Base-by-base conservation (phyloP, 2,113 vertebrate genomes). In the Alaudala cheleensis region DNA sequence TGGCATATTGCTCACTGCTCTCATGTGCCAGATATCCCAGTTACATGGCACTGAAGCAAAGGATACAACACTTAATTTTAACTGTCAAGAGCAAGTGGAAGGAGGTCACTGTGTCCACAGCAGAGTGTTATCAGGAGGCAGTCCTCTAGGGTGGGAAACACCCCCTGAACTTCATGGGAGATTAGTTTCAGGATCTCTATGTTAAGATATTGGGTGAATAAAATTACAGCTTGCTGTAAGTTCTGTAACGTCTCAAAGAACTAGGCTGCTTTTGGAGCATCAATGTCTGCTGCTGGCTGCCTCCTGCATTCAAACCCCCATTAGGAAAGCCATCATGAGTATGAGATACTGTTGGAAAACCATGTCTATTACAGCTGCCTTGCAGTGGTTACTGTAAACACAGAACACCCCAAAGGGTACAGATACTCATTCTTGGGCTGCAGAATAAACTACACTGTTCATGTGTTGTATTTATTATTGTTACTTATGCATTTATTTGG, bases 201-300 rank as follows among this genome's bases (percentile, higher is more conserved):
- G 20, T 62, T 81, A n/a, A 2, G 20, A 66, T 62, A 10, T 28
- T 0, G 0, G 5, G 25, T 33, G 9, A 62, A 28, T 24, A 56
- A 90, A 86, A n/a, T 7, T 20, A 13, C 28, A 76, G 49, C 37
- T 86, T 56, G 18, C 39, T 86, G 81, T 79, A 3, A 64, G 33
- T 76, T 86, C 33, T 92, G 24, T 33, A 45, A 28, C 77, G 29
- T 45, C 37, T 61, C 37, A 24, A 21, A 65, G 44, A 88, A 9
- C 21, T 14, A n/a, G 45, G 13, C 56, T 81, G 45, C 45, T 51
- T 86, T 53, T 0, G 5, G 5, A 44, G 56, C 34, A 22, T 11
- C 11, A 12, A 18, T 22, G 6, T 47, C 39, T 83, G 53, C 61
- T 88, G 37, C 66, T 76, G 42, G 65, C 42, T 82, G 70, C 51